Evolutionary conservation across 2,113 vertebrate species (phyloP), one percentile per base, ranked within the genome.

Genomic region (Callithrix jacchus): DNA sequence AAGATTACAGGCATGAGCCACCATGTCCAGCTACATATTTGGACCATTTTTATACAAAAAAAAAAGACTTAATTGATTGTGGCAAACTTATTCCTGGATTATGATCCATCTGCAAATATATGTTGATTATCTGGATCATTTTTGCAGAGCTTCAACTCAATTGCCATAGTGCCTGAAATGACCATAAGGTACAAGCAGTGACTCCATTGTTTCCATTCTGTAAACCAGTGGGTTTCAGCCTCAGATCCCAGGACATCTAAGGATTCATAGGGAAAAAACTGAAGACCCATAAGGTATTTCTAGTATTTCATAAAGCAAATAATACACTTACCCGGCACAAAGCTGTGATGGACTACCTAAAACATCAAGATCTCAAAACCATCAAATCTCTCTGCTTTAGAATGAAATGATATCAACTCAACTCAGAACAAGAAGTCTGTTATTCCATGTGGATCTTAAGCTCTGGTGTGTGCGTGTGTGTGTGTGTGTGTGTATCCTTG

Each of bases 71-170:
- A 94, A 40, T 35, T 77, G 52, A 86, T 37, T 91, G 40, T 87
- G 76, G 40, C 66, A 93, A 89, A 91, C 52, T 81, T 93, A 82
- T 47, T 82, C 23, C 47, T 93, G 42, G 42, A 76, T 91, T 81
- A 93, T 92, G 79, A 91, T 70, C 32, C n/a, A 70, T 84, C 40
- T 94, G 93, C 70, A 93, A 94, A 95, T 92, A 20, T 87, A n/a
- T 73, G 8, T 79, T 94, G 87, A 64, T 74, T 92, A 85, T 89
- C 35, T 23, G 82, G 70, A 45, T 68, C 8, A 80, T 47, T 25
- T 85, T 77, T 89, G 58, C n/a, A 87, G 76, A 82, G 45, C 92
- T 83, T 89, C 25, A 70, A 37, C 64, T 94, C 45, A 86, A 23
- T 80, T 93, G 18, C 82, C 20, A 54, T 37, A 66, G 7, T 83